phyloP scores from a whole-genome alignment of 2,113 vertebrate genomes.

The Aldabrachelys gigantea region DNA sequence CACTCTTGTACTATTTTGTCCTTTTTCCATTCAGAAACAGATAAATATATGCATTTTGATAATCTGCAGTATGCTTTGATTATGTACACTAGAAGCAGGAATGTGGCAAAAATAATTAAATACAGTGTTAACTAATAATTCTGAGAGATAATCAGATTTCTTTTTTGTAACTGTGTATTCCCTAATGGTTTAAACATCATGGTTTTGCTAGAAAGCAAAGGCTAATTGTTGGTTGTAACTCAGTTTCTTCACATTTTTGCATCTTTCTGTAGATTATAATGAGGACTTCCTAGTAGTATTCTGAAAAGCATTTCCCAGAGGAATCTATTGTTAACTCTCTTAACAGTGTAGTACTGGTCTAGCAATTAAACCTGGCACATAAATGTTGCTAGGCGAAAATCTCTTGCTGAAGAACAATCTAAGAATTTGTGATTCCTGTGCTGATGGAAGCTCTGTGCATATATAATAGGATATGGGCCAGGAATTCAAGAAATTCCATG shows the following conservation, averaged over 20 bases:
- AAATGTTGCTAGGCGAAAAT: background rate
- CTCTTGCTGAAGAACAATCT: background rate
- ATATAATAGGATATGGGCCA: background rate
- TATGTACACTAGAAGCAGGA: background rate
- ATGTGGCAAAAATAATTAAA: background rate
- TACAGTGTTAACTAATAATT: background rate
- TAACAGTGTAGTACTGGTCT: background rate
- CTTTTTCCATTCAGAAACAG: background rate
- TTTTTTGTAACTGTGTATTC: background rate
- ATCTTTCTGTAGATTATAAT: background rate
- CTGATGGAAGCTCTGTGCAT: background rate
- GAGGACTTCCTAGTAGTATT: background rate
- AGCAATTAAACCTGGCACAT: background rate
- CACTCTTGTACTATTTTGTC: background rate
- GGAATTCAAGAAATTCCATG: background rate
- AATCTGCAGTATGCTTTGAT: background rate
- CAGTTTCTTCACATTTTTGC: background rate
- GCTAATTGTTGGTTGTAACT: background rate
- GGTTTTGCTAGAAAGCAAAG: slow-evolving; percentile 10
- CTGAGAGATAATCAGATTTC: background rate
- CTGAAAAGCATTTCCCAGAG: background rate
- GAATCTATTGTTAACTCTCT: background rate
- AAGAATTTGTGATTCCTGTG: background rate
- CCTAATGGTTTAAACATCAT: background rate
- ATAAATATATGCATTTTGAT: background rate